Conservation (phyloP, 2,888 invertebrate genomes). For the Pammene fasciana region DNA sequence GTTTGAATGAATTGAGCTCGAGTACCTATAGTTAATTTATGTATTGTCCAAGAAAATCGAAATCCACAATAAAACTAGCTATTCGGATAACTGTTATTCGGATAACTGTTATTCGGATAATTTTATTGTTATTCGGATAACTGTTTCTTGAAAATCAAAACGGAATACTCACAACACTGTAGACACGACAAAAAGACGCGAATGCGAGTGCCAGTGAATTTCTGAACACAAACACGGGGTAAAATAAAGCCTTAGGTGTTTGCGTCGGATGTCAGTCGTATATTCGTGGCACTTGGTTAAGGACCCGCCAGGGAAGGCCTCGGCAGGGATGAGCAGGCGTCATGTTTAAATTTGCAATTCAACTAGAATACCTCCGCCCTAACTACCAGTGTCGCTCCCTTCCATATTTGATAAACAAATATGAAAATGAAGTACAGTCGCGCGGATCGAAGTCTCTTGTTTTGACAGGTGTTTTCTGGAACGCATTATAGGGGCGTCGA, state of each 20-base stretch:
- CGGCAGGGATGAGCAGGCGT: slow-evolving; percentile 44
- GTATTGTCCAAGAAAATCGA: no score
- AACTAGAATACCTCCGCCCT: slow-evolving; percentile 53
- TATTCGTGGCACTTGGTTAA: slow-evolving; percentile 39
- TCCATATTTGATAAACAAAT: slow-evolving; percentile 50
- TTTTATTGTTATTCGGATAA: no score
- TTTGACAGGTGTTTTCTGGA: slow-evolving; percentile 32
- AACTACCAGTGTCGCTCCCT: slow-evolving; percentile 53
- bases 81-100: no score
- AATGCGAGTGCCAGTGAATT: slow-evolving; percentile 15
- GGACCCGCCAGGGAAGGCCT: slow-evolving; percentile 43
- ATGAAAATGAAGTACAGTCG: slow-evolving; percentile 43
- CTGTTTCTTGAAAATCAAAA: neutral
- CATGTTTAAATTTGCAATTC: slow-evolving; percentile 75
- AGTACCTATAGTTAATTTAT: no score
- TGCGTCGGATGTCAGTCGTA: slow-evolving; percentile 29
- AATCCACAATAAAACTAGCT: no score
- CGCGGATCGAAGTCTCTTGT: slow-evolving; percentile 19
- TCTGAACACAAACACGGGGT: slow-evolving; percentile 38
- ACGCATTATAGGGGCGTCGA: slow-evolving; percentile 12
- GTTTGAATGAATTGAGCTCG: no score
- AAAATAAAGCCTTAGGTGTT: slow-evolving; percentile 41
- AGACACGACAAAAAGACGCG: slow-evolving; percentile 3
- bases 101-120: neutral
- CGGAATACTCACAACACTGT: neutral